These are phyloP conservation scores for Turritopsis dohrnii DNA, from an alignment of 30 jellyfish, hydroid and myxozoan genomes.

Conservation along the genomic window DNA sequence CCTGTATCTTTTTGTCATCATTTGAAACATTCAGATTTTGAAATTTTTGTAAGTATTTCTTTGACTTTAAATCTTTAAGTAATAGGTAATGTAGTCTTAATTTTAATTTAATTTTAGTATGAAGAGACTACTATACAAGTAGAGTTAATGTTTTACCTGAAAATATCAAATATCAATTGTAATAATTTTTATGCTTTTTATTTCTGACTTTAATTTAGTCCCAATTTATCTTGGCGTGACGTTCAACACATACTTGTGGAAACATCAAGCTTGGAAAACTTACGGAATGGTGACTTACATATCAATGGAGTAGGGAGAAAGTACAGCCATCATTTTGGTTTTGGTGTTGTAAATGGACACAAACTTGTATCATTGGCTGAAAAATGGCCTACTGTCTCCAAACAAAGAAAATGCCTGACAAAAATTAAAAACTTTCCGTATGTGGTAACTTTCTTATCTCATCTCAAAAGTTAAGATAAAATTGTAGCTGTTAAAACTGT, in stretches of 20 bases:
- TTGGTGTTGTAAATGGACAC: conserved; percentile 79
- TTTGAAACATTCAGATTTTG: too few species aligned
- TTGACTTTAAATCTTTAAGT: not conserved
- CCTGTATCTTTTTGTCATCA: too few species aligned
- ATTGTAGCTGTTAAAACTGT: not conserved
- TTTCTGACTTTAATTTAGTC: conserved; percentile 28
- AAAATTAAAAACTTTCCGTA: conserved; percentile 1
- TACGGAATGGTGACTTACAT: conserved; percentile 41
- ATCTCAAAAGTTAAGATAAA: too few species aligned
- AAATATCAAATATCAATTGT: too few species aligned
- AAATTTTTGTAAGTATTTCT: not conserved
- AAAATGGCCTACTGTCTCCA: conserved; percentile 68
- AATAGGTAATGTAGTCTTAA: too few species aligned
- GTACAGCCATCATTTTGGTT: conserved; percentile 82
- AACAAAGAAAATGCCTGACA: conserved; percentile 61
- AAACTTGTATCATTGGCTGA: conserved; percentile 66
- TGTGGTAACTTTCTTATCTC: not conserved
- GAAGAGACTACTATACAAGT: too few species aligned
- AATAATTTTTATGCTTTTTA: too few species aligned
- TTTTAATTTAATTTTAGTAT: too few species aligned
- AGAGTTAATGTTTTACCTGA: too few species aligned
- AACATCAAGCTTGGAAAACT: conserved; percentile 54
- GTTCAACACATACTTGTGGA: conserved; percentile 83
- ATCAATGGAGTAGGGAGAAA: conserved; percentile 64
- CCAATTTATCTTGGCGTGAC: conserved; percentile 86